phyloP scores from a whole-genome alignment of 2,797 vertebrate species.

The Clarias laeviceps region DNA sequence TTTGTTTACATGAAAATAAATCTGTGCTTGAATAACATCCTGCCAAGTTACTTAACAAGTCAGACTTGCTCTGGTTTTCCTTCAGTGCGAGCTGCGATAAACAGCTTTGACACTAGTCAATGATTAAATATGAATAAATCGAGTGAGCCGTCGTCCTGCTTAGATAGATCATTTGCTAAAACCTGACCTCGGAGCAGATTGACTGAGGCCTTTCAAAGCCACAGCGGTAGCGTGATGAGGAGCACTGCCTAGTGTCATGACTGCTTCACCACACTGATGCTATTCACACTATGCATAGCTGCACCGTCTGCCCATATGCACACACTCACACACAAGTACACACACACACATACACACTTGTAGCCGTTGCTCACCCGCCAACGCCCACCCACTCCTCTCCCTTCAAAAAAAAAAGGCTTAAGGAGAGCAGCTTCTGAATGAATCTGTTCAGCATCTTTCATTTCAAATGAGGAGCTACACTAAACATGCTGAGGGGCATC shows the following conservation, averaged over 20 bases:
- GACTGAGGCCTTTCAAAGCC: constrained; percentile 50
- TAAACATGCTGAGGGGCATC: constrained; percentile 88
- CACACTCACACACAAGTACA: neutral
- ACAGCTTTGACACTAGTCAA: constrained; percentile 69
- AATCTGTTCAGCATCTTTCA: constrained; percentile 94
- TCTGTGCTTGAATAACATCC: constrained; percentile 78
- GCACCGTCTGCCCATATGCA: constrained; percentile 55
- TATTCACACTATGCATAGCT: constrained; percentile 73
- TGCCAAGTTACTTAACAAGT: constrained; percentile 71
- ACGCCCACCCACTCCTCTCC: constrained; percentile 64
- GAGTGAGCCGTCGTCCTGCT: constrained; percentile 55
- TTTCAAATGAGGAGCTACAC: constrained; percentile 88
- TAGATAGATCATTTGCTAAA: constrained; percentile 51
- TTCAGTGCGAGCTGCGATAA: constrained; percentile 70
- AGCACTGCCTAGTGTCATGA: constrained; percentile 70
- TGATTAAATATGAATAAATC: constrained; percentile 62
- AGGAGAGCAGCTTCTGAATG: constrained; percentile 86
- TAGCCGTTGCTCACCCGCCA: constrained; percentile 35
- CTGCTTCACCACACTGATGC: constrained; percentile 78
- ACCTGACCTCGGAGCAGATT: constrained; percentile 42
- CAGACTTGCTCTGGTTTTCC: constrained; percentile 73
- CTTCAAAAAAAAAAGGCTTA: constrained; percentile 58
- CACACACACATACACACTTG: constrained; percentile 35
- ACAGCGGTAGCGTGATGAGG: constrained; percentile 71
- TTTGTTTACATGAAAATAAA: constrained; percentile 79